Evolutionary conservation across 64 coral and sea anemone species (phyloP).

Genomic region (Cladopsammia gracilis): DNA sequence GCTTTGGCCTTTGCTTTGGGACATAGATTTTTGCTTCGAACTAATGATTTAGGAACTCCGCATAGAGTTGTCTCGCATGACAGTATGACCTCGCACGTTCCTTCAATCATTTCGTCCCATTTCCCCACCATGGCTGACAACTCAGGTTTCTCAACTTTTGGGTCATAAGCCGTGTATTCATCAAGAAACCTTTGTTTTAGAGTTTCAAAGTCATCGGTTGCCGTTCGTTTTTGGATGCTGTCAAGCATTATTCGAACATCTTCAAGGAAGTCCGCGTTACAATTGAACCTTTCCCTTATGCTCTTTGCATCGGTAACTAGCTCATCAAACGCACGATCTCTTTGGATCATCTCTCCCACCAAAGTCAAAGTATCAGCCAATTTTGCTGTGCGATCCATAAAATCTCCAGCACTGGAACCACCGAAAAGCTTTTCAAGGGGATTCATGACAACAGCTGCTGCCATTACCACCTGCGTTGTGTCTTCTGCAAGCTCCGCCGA

Average conservation of each 20-base stretch:
- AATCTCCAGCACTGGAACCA: background rate
- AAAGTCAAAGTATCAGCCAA: background rate
- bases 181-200: slow-evolving; percentile 12
- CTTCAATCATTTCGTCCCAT: background rate
- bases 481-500: background rate
- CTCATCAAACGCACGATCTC: background rate
- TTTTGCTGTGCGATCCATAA: background rate
- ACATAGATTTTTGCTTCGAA: background rate
- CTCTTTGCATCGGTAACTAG: background rate
- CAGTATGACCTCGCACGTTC: background rate
- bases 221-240: background rate
- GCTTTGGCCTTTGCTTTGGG: background rate
- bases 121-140: background rate
- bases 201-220: background rate
- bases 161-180: background rate
- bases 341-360: too few relatives aligned
- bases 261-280: background rate
- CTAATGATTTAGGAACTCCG: too few relatives aligned
- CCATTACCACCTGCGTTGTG: background rate
- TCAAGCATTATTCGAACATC: background rate
- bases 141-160: background rate
- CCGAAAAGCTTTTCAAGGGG: background rate
- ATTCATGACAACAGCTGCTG: background rate
- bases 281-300: background rate
- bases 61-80: background rate